A percentile compares a stretch with the other conserved stretches of the same genome.
Conservation (phyloP, 2,113 vertebrate genomes). For the Crotalus helleri region DNA sequence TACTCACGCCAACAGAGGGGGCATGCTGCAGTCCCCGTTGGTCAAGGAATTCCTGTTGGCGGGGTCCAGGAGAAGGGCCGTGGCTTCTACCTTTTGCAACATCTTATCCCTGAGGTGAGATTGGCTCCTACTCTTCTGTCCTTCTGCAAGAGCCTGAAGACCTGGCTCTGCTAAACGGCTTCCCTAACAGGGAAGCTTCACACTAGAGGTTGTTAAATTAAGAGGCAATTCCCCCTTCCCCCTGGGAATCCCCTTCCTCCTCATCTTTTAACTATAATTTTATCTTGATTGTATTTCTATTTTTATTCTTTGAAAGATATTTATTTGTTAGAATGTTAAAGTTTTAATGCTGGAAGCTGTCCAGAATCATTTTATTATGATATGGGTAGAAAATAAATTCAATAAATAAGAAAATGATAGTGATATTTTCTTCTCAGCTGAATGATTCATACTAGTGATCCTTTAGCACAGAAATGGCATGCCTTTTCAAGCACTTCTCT, state of each 20-base stretch:
- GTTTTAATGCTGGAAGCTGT: not conserved
- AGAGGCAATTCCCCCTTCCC: no score
- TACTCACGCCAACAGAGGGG: not conserved
- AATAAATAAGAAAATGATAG: not conserved
- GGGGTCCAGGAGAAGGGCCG: not conserved
- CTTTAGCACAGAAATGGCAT: constrained; percentile 36
- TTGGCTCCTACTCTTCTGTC: no score
- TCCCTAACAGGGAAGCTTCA: no score
- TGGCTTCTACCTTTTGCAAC: not conserved
- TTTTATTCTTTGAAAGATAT: not conserved
- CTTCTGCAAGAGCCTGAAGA: no score
- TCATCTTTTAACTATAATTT: no score
- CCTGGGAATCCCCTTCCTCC: no score
- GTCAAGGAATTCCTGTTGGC: not conserved
- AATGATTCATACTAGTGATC: constrained; percentile 48
- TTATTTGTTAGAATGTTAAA: not conserved
- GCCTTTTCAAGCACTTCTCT: constrained; percentile 35
- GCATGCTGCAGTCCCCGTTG: not conserved
- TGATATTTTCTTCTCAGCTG: constrained; percentile 26
- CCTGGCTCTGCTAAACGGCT: no score
- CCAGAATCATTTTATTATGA: not conserved
- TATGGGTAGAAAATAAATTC: not conserved
- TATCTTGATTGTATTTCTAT: no score
- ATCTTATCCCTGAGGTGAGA: no score
- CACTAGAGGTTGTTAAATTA: no score